These are phyloP conservation scores for Pseudomyrmex gracilis DNA, from an alignment of 1,140 invertebrate species.

Conservation along the genomic window DNA sequence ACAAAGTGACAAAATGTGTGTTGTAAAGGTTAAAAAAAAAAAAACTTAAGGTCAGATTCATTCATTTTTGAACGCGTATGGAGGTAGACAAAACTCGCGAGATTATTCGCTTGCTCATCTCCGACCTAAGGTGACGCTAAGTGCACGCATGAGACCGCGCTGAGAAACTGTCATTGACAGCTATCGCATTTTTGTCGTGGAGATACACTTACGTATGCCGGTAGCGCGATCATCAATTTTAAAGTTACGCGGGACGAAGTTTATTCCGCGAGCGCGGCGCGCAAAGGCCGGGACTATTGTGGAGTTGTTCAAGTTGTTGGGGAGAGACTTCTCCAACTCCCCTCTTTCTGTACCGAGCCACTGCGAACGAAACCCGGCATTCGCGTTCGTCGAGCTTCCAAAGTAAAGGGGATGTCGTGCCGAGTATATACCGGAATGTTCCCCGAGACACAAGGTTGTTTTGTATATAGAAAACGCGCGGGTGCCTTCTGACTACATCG, in stretches of 20 bases:
- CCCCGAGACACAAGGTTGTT: slow-evolving; percentile 15
- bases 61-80: neutral
- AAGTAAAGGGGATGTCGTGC: slow-evolving; percentile 42
- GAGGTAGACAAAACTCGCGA: no score
- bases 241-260: slow-evolving; percentile 78
- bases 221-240: slow-evolving; percentile 77
- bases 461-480: slow-evolving; percentile 23
- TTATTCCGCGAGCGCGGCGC: slow-evolving; percentile 70
- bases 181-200: slow-evolving; percentile 23
- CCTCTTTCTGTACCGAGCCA: neutral
- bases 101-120: slow-evolving; percentile 27
- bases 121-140: neutral
- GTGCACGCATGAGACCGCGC: neutral
- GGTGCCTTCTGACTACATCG: slow-evolving; percentile 22
- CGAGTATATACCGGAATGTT: slow-evolving; percentile 19
- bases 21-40: neutral
- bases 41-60: neutral
- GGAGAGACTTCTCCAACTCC: slow-evolving; percentile 36
- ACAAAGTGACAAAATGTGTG: no score
- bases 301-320: slow-evolving; percentile 76
- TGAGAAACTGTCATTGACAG: slow-evolving; percentile 55
- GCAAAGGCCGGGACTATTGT: slow-evolving; percentile 73
- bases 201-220: slow-evolving; percentile 58
- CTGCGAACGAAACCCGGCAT: slow-evolving; percentile 61
- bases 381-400: slow-evolving; percentile 39